Evolutionary conservation across 2,888 invertebrate species (phyloP), one percentile per base, ranked within the genome.

Genomic region (Gasteruption jaculator): DNA sequence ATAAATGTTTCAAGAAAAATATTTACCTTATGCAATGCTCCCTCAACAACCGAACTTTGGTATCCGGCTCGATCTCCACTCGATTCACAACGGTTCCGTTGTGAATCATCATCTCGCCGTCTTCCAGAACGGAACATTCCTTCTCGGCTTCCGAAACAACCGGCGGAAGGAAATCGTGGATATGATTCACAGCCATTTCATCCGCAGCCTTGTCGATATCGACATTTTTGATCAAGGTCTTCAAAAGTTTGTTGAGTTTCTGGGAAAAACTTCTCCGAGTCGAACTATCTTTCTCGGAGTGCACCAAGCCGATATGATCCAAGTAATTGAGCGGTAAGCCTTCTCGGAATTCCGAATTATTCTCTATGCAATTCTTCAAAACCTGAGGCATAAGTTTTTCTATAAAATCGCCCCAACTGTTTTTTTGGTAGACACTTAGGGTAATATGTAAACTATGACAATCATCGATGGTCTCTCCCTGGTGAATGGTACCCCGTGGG

Each of bases 381-480:
- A 93, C 88, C 21, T 76, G 71, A 0, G 91, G 89, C 27, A 95
- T 50, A 48, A 85, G 65, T 75, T 85, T 84, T 63, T 92, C 87
- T 49, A 97, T 73, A 5, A 94, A 76, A 74, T 97, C 92, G 18
- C 85, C 87, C 82, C 88, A 97, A 0, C 91, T 80, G 64, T 91
- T 91, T 58, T 83, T 85, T 64, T 96, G 95, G 63, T 90, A 93
- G 58, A 90, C 85, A 34, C 94, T 95, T 4, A 97, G 73, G 0
- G 97, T 99, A 4, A 97, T 82, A 68, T 99, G 97, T 3, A 97
- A 76, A 2, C 96, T 96, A 73, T 97, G 94, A 19, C 78, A 75
- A 22, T 85, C 82, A 11, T 82, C 78, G 46, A 85, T 77, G 1
- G 93, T 88, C 38, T 79, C 74, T 2, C 86, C 94, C 73, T 94